These are phyloP conservation scores for Psephotus haematonotus DNA, from an alignment of 2,113 vertebrate genomes.

Conservation along the genomic window DNA sequence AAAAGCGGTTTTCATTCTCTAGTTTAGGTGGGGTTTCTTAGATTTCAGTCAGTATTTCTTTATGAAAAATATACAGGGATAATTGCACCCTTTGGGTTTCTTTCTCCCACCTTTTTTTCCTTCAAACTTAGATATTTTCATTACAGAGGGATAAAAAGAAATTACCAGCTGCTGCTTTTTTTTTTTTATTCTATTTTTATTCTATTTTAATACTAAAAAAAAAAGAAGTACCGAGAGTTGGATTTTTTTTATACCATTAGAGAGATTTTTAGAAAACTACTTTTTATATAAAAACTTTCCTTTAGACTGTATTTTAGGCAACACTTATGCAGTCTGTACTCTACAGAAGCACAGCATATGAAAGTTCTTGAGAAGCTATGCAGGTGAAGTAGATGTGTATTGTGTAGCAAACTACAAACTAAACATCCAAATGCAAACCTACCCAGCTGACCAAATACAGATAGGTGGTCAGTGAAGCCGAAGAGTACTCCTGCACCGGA, in stretches of 20 bases:
- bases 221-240: background rate
- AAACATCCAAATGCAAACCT: background rate
- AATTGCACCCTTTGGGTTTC: background rate
- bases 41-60: background rate
- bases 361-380: background rate
- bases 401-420: background rate
- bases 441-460: background rate
- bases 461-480: background rate
- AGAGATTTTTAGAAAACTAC: background rate
- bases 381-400: background rate
- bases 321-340: fast-evolving
- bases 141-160: background rate
- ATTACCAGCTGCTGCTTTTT: background rate
- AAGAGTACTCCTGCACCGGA: background rate
- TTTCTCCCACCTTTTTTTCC: background rate
- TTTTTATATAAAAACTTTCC: background rate
- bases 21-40: background rate
- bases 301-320: background rate
- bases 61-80: background rate
- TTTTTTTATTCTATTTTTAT: background rate
- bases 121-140: background rate
- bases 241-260: background rate
- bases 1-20: background rate
- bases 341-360: background rate
- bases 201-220: background rate